phyloP scores from a whole-genome alignment of 2,888 invertebrate species.

The Dasypolia templi region DNA sequence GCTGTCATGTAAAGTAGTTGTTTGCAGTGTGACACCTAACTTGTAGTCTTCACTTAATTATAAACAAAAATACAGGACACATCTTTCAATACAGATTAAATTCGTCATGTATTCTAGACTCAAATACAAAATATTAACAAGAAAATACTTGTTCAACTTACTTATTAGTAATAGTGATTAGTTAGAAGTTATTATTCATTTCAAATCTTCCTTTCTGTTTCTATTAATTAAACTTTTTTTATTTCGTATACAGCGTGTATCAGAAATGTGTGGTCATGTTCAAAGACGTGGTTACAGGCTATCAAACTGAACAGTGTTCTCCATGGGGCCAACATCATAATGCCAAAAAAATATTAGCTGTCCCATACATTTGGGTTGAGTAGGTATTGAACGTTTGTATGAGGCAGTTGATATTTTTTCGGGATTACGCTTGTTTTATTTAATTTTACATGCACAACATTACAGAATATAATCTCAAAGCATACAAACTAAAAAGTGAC shows the following conservation, averaged over 20 bases:
- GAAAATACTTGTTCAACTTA: not conserved
- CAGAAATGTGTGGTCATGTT: not conserved
- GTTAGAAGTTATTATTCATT: not conserved
- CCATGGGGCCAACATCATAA: not conserved
- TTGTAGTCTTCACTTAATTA: slow-evolving; percentile 24
- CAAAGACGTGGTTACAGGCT: not conserved
- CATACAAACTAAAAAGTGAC: no score
- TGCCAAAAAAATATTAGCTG: not conserved
- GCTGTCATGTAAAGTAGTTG: slow-evolving; percentile 14
- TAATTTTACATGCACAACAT: no score
- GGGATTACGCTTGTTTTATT: no score
- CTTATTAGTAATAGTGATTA: not conserved
- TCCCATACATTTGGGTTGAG: not conserved
- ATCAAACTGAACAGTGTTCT: not conserved
- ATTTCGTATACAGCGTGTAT: not conserved
- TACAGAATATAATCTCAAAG: no score
- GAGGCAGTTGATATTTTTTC: not conserved
- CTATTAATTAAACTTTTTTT: not conserved
- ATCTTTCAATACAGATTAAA: slow-evolving; percentile 26
- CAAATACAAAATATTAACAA: not conserved
- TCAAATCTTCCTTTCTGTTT: not conserved
- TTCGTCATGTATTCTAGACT: not conserved
- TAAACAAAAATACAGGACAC: slow-evolving; percentile 33
- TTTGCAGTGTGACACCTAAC: slow-evolving; percentile 40
- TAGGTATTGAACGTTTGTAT: not conserved